Evolutionary conservation across 2,797 vertebrate species (phyloP).

Genomic region (Amblyopsis hoosieri): DNA sequence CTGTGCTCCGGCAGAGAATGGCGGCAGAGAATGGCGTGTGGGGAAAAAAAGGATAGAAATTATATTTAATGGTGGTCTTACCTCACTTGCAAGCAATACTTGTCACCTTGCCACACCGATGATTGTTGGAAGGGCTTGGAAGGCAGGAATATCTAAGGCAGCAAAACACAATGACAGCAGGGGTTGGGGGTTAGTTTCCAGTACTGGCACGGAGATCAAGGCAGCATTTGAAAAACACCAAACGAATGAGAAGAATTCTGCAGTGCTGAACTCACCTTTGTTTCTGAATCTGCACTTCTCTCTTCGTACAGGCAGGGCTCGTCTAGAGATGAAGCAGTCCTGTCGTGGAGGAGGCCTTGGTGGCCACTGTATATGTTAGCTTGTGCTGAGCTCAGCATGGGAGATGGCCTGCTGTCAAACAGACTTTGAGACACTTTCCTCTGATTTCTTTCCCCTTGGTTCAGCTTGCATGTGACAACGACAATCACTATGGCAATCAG

Average conservation of each 20-base stretch:
- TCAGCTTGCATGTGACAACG: constrained; percentile 65
- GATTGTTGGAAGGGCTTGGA: constrained; percentile 72
- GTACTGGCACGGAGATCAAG: constrained; percentile 66
- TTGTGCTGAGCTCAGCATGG: constrained; percentile 51
- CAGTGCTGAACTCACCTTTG: constrained; percentile 70
- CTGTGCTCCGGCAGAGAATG: constrained; percentile 17
- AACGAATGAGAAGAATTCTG: constrained; percentile 28
- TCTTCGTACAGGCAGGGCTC: constrained; percentile 62
- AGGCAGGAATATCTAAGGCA: constrained; percentile 76
- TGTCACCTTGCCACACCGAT: constrained; percentile 72
- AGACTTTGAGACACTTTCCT: constrained; percentile 51
- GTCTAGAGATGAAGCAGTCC: constrained; percentile 56
- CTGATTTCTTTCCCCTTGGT: constrained; percentile 51
- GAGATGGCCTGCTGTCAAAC: constrained; percentile 61
- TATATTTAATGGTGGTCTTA: constrained; percentile 60
- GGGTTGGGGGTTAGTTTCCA: constrained; percentile 55
- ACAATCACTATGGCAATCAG: constrained; percentile 71
- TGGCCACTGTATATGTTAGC: constrained; percentile 67
- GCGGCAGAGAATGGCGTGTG: constrained; percentile 28
- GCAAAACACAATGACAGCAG: constrained; percentile 57
- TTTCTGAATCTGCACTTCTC: constrained; percentile 68
- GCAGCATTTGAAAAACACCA: constrained; percentile 44
- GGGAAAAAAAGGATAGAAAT: constrained; percentile 22
- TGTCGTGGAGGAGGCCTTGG: constrained; percentile 59
- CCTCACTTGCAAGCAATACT: constrained; percentile 77